Percentiles rank a stretch among this genome's conserved stretches.
Evolutionary conservation across 2,113 vertebrate species (phyloP).

Genomic region (Xenotilapia longispinis): DNA sequence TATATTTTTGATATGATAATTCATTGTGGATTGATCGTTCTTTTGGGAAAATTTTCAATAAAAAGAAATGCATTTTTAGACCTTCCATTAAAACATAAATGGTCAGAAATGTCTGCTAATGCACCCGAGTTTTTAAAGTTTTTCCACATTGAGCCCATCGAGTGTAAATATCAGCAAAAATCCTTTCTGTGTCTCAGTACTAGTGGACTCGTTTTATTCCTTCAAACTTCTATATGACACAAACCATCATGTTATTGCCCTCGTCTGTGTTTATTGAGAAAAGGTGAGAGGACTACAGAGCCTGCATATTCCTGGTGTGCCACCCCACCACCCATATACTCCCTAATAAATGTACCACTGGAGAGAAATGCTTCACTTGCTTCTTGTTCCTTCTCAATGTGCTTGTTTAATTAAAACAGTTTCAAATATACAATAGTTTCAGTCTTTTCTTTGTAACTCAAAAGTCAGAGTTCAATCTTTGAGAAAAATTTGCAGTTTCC

Average conservation of each 20-base stretch:
- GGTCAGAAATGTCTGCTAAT: not conserved
- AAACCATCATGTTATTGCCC: not conserved
- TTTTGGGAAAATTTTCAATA: conserved; percentile 30
- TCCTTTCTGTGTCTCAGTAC: not conserved
- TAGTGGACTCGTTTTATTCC: not conserved
- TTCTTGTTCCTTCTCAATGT: conserved; percentile 46
- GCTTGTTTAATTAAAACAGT: conserved; percentile 64
- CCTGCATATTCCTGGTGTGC: not conserved
- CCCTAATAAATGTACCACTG: conserved; percentile 47
- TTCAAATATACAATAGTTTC: conserved; percentile 6
- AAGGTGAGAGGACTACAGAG: not conserved
- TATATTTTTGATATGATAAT: conserved; percentile 78
- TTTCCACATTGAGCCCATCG: not conserved
- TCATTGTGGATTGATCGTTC: conserved; percentile 33
- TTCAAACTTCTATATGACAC: not conserved
- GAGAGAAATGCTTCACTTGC: conserved; percentile 31
- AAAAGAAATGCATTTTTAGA: conserved; percentile 39
- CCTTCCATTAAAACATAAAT: not conserved
- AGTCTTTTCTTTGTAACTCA: not conserved
- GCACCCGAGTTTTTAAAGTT: not conserved
- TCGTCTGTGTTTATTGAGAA: not conserved
- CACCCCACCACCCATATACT: not conserved
- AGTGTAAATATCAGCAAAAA: not conserved
- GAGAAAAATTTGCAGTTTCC: not conserved
- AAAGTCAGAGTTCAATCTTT: not conserved